Evolutionary conservation across 2,113 vertebrate genomes (phyloP).

Genomic region (Elanoides forficatus): DNA sequence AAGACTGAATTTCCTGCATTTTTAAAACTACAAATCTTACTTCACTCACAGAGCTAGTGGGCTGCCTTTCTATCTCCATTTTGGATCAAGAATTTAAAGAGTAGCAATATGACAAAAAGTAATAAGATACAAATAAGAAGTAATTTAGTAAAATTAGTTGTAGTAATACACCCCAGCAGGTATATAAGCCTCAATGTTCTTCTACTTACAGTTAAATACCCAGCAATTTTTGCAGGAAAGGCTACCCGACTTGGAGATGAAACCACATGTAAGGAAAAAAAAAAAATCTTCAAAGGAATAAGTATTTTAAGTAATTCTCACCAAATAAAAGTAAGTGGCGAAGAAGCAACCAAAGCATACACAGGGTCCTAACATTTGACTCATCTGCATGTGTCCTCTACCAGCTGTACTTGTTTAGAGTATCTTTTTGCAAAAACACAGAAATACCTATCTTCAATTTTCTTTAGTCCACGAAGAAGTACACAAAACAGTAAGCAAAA

Average conservation of each 20-base stretch:
- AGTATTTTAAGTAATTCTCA: neutral
- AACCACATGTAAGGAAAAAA: neutral
- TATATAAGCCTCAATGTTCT: neutral
- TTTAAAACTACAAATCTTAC: neutral
- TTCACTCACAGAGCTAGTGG: neutral
- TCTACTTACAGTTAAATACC: neutral
- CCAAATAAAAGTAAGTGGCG: neutral
- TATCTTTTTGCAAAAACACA: neutral
- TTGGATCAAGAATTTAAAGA: neutral
- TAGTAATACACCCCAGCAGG: neutral
- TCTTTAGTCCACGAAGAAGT: neutral
- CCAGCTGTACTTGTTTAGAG: neutral
- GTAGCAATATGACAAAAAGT: neutral
- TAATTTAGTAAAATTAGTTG: neutral
- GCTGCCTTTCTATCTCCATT: neutral
- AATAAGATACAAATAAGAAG: neutral
- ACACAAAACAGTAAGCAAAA: neutral
- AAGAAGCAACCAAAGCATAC: neutral
- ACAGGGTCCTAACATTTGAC: neutral
- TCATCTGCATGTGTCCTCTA: neutral
- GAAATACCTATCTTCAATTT: neutral
- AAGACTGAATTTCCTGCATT: neutral
- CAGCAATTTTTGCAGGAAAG: neutral
- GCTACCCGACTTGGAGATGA: neutral
- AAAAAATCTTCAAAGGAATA: neutral